A percentile compares a stretch with the other conserved stretches of the same genome.
Conservation (phyloP, 2,797 vertebrate genomes). For the Sarcophilus harrisii region DNA sequence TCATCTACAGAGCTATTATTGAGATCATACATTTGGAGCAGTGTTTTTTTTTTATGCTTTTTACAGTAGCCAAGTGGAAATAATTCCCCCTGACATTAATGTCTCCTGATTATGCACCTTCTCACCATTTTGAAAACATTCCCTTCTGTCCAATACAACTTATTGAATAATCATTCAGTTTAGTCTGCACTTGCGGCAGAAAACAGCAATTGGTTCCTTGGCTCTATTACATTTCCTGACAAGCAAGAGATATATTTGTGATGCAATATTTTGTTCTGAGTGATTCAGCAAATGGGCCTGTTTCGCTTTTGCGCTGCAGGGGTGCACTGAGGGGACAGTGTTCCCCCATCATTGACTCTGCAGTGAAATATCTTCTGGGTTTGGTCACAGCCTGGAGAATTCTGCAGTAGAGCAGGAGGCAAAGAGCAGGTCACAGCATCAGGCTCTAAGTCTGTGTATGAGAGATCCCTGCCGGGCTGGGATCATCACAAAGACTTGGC, state of each 20-base stretch:
- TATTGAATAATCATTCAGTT: constrained; percentile 44
- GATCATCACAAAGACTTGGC: not conserved
- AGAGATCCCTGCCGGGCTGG: not conserved
- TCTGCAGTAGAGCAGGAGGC: not conserved
- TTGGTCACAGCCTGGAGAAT: constrained; percentile 16
- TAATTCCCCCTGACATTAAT: constrained; percentile 55
- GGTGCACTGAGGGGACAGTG: constrained; percentile 39
- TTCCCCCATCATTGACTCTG: constrained; percentile 48
- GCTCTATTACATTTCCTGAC: constrained; percentile 56
- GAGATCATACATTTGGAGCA: constrained; percentile 16
- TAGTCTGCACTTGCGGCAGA: constrained; percentile 37
- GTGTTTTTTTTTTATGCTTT: not conserved
- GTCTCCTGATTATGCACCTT: not conserved
- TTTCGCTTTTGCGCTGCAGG: constrained; percentile 52
- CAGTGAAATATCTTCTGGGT: constrained; percentile 31
- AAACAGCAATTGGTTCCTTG: constrained; percentile 54
- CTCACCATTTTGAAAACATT: constrained; percentile 41
- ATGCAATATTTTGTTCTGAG: constrained; percentile 51
- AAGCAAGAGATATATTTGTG: constrained; percentile 63
- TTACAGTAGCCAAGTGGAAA: constrained; percentile 18
- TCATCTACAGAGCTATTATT: not conserved
- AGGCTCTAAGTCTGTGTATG: not conserved
- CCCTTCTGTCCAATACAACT: constrained; percentile 34
- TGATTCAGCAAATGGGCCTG: constrained; percentile 62
- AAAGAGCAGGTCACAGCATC: constrained; percentile 1